Conservation (phyloP, 1,140 invertebrate species). For the Anoplophora glabripennis region DNA sequence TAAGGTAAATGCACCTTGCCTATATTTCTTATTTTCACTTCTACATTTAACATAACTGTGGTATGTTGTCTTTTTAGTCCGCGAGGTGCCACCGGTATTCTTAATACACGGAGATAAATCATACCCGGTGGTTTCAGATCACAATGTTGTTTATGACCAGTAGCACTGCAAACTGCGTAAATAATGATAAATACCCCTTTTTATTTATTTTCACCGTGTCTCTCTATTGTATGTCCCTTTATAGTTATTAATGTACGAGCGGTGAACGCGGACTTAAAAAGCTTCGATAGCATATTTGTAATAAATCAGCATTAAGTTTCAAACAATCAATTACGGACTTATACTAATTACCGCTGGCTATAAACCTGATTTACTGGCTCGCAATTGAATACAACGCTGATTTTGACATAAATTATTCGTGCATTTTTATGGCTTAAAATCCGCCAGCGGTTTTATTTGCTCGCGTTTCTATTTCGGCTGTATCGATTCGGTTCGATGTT, state of each 20-base stretch:
- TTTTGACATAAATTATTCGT: conserved; percentile 38
- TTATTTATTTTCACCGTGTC: background rate
- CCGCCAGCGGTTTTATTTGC: conserved; percentile 26
- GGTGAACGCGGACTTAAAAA: conserved; percentile 15
- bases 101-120: conserved; percentile 1
- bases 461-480: conserved; percentile 5
- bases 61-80: background rate
- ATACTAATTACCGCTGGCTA: conserved; percentile 38
- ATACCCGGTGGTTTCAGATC: conserved; percentile 1
- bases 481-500: conserved; percentile 7
- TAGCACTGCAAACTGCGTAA: conserved; percentile 5
- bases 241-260: conserved; percentile 13
- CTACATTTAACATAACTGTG: no score
- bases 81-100: background rate
- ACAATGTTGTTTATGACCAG: conserved; percentile 7
- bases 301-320: conserved; percentile 42
- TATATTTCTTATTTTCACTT: no score
- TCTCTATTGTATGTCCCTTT: conserved; percentile 1
- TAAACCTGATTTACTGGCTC: conserved; percentile 38
- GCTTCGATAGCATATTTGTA: conserved; percentile 21
- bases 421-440: conserved; percentile 31
- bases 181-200: background rate
- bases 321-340: conserved; percentile 41
- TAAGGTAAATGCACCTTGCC: no score
- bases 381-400: conserved; percentile 37